phyloP scores from a whole-genome alignment of 2,888 invertebrate species.

The Macrophya alboannulata region DNA sequence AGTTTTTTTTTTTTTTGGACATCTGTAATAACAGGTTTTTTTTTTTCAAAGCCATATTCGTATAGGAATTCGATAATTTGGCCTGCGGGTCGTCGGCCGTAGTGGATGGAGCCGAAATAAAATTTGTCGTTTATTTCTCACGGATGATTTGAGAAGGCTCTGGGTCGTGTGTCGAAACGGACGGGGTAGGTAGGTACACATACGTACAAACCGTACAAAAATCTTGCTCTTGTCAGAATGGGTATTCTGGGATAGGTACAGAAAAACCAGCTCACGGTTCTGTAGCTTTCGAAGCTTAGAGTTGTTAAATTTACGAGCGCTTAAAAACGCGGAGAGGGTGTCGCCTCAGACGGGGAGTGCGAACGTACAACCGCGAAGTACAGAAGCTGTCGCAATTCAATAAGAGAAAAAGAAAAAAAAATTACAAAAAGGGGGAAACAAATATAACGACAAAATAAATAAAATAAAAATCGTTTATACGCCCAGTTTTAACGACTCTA shows the following conservation, averaged over 20 bases:
- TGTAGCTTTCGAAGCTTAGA: constrained; percentile 30
- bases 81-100: background rate
- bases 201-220: background rate
- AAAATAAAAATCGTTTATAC: constrained; percentile 11
- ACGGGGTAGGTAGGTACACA: background rate
- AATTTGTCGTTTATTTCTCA: constrained; percentile 29
- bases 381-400: background rate
- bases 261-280: background rate
- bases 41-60: background rate
- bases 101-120: background rate
- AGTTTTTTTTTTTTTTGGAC: background rate
- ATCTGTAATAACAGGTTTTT: background rate
- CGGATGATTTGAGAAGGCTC: constrained; percentile 24
- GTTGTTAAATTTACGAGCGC: constrained; percentile 48
- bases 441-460: background rate
- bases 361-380: background rate
- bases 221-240: background rate
- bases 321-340: background rate
- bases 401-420: background rate
- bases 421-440: constrained; percentile 5
- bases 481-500: background rate
- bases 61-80: constrained; percentile 25
- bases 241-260: background rate
- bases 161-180: background rate
- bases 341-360: background rate